Base-by-base conservation (phyloP, 2,113 vertebrate species). In the Tachycineta bicolor region DNA sequence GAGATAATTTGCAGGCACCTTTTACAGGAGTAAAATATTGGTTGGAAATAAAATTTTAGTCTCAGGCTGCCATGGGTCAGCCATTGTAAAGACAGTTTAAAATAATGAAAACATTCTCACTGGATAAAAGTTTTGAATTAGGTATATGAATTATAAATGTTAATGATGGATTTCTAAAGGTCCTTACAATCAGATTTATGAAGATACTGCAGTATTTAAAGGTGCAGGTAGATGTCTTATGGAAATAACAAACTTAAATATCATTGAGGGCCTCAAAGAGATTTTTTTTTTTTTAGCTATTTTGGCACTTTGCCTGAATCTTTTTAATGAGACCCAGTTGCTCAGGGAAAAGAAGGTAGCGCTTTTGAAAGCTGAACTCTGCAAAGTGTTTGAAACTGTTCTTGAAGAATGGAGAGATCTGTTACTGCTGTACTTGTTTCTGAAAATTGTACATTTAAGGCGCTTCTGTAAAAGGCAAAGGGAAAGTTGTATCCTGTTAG, bases 41-140 rank as follows among this genome's bases (percentile, higher is more conserved):
- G 28, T 60, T 71, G 53, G 73, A 96, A 95, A 69, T 85, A 71
- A 75, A 87, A 83, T 65, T 83, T 84, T 75, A 60, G 49, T 83
- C 59, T 94, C 39, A 44, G 64, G 70, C 70, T 90, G 62, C 39
- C 43, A 37, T 49, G 58, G 34, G 43, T 65, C 53, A 55, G 47
- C 70, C 62, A 12, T 85, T 86, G 23, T 50, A 73, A 80, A 79
- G 74, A 24, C 14, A 70, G 18, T 37, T 89, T 52, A 63, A 84
- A 86, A 39, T 39, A 74, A 68, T 39, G 52, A 33, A 91, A 79
- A 34, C 1, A 4, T 79, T 82, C 62, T 78, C 25, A 43, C 5
- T 65, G 62, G 31, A 11, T 82, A 29, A 18, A 85, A 83, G 29
- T 92, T 93, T 77, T 31, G 31, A 43, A 31, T 31, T 16, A 65